phyloP scores from a whole-genome alignment of 2,888 invertebrate genomes.

The Aphidius colemani region DNA sequence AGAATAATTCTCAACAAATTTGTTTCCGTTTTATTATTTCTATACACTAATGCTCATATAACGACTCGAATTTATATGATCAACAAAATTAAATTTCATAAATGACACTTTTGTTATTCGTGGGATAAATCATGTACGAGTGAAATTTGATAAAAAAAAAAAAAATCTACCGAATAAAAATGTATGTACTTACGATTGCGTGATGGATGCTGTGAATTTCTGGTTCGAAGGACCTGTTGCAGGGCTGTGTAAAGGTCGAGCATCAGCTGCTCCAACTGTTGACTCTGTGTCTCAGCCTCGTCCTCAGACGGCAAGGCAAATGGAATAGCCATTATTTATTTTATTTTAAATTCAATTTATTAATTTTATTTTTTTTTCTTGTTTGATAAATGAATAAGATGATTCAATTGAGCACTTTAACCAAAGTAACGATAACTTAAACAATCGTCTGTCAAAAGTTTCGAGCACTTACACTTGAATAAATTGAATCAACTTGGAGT shows the following conservation, averaged over 20 bases:
- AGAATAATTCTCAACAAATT: not conserved
- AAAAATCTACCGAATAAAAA: slow-evolving; percentile 10
- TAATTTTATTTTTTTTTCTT: slow-evolving; percentile 10
- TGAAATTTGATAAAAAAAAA: not conserved
- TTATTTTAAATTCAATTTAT: not conserved
- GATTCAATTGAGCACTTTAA: slow-evolving; percentile 15
- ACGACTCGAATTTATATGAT: not conserved
- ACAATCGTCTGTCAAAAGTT: slow-evolving; percentile 5
- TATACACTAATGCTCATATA: not conserved
- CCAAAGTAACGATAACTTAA: slow-evolving; percentile 6
- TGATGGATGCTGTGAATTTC: slow-evolving; percentile 52
- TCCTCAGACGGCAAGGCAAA: slow-evolving; percentile 53
- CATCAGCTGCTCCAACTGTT: slow-evolving; percentile 56
- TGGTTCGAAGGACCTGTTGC: slow-evolving; percentile 56
- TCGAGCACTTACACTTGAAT: slow-evolving; percentile 6
- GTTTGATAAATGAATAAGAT: not conserved
- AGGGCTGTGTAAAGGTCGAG: slow-evolving; percentile 54
- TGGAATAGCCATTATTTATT: slow-evolving; percentile 53
- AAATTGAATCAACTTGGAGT: not conserved
- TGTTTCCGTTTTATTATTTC: not conserved
- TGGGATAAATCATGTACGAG: slow-evolving; percentile 1
- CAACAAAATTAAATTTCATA: not conserved
- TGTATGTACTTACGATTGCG: slow-evolving; percentile 55
- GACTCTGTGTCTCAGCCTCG: slow-evolving; percentile 50
- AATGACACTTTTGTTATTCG: not conserved